Conservation (phyloP, 2,113 vertebrate genomes). For the Oreotragus oreotragus region DNA sequence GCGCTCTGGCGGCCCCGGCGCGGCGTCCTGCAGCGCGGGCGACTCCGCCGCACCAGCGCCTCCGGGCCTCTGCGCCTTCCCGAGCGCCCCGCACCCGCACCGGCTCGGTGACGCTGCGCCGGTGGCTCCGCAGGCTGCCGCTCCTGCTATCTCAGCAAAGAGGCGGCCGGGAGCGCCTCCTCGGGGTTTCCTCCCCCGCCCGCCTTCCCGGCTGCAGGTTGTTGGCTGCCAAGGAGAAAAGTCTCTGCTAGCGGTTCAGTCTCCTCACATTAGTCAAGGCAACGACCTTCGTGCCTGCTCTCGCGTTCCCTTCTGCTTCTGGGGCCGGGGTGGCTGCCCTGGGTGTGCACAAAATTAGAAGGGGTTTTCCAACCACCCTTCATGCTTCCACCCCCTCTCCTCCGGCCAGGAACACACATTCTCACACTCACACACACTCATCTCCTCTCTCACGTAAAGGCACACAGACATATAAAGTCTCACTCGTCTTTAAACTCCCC, state of each 20-base stretch:
- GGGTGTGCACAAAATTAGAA: background rate
- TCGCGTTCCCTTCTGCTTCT: background rate
- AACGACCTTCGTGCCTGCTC: background rate
- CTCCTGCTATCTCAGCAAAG: conserved; percentile 57
- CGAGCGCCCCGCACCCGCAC: background rate
- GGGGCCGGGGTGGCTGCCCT: background rate
- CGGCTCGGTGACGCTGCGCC: conserved; percentile 43
- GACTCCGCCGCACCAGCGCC: background rate
- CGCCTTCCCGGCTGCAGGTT: conserved; percentile 46
- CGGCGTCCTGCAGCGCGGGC: conserved; percentile 15
- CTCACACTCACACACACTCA: background rate
- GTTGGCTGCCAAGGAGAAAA: conserved; percentile 34
- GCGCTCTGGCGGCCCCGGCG: background rate
- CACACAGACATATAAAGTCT: background rate
- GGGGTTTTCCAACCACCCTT: conserved; percentile 47
- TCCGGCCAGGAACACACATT: background rate
- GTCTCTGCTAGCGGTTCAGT: background rate
- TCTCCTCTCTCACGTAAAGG: background rate
- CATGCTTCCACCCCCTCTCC: background rate
- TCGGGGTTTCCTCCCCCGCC: conserved; percentile 52
- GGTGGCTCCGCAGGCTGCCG: conserved; percentile 44
- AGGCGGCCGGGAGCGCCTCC: conserved; percentile 43
- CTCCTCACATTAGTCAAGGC: background rate
- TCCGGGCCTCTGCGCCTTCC: background rate
- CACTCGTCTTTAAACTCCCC: conserved; percentile 4